These are phyloP conservation scores for Momotus momota DNA, from an alignment of 2,797 vertebrate genomes.

Conservation along the genomic window DNA sequence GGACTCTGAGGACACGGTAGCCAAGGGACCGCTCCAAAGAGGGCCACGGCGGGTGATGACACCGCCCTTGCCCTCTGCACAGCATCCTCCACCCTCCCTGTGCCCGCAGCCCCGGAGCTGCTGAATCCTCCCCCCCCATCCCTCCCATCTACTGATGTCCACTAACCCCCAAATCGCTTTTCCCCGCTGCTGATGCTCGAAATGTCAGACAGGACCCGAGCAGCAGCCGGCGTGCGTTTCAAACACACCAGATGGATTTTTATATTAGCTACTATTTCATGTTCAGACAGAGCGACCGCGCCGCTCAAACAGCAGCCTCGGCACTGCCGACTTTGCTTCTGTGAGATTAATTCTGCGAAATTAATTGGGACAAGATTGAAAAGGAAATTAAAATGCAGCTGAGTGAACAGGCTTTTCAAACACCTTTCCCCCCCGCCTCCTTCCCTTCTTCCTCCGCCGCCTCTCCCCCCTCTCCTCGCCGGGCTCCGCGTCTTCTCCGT, in stretches of 20 bases:
- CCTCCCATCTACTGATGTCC: not conserved
- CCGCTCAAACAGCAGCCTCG: conserved; percentile 73
- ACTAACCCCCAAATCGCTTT: conserved; percentile 63
- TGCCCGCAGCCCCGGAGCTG: conserved; percentile 22
- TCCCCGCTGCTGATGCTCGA: conserved; percentile 66
- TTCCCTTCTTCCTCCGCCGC: accelerated
- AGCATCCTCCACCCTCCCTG: not conserved
- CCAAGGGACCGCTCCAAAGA: not conserved
- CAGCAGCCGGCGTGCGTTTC: conserved; percentile 71
- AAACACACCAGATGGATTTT: conserved; percentile 86
- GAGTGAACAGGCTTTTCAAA: conserved; percentile 83
- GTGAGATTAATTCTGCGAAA: conserved; percentile 89
- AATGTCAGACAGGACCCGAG: conserved; percentile 75
- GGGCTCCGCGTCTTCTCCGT: conserved; percentile 34
- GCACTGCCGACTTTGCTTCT: conserved; percentile 75
- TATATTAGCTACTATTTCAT: conserved; percentile 83
- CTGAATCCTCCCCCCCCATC: not conserved
- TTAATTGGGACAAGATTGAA: conserved; percentile 91
- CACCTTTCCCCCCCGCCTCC: conserved; percentile 55
- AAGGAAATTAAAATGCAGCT: conserved; percentile 89
- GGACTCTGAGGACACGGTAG: accelerated
- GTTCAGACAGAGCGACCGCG: conserved; percentile 80
- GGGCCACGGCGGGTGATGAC: not conserved
- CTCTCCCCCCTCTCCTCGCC: not conserved
- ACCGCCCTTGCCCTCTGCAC: not conserved